Evolutionary conservation across 2,113 vertebrate genomes (phyloP).

Genomic region (Urocynchramus pylzowi): DNA sequence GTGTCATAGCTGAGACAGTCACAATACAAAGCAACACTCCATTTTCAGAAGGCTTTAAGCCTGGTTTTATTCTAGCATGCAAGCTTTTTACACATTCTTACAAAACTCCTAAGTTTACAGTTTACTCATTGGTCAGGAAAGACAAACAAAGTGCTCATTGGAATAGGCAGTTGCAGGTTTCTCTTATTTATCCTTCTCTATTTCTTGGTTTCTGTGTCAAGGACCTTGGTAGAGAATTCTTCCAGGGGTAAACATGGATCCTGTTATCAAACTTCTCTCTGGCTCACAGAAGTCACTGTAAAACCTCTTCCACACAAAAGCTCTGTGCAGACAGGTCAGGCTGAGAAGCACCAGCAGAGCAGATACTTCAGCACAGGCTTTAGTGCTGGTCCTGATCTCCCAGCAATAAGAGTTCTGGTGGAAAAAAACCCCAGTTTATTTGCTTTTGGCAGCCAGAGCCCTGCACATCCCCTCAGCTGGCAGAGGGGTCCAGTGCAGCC

Average conservation of each 20-base stretch:
- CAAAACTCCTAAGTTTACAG: neutral
- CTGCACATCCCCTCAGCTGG: neutral
- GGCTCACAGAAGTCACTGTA: neutral
- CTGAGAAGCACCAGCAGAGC: neutral
- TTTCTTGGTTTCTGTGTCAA: neutral
- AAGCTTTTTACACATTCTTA: neutral
- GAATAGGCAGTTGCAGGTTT: neutral
- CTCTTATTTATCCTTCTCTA: neutral
- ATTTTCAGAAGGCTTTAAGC: neutral
- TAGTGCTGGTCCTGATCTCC: neutral
- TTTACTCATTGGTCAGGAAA: neutral
- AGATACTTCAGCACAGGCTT: neutral
- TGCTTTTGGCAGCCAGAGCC: neutral
- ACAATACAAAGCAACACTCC: neutral
- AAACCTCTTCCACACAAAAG: neutral
- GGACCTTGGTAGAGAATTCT: neutral
- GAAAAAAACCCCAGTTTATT: accelerated
- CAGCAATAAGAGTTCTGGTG: neutral
- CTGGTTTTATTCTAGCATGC: neutral
- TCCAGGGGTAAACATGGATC: neutral
- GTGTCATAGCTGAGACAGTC: accelerated
- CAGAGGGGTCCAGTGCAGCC: accelerated
- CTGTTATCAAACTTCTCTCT: neutral
- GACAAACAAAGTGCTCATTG: neutral
- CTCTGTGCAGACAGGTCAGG: neutral